Base-by-base conservation (phyloP, 1,140 invertebrate genomes). In the Cephus cinctus region DNA sequence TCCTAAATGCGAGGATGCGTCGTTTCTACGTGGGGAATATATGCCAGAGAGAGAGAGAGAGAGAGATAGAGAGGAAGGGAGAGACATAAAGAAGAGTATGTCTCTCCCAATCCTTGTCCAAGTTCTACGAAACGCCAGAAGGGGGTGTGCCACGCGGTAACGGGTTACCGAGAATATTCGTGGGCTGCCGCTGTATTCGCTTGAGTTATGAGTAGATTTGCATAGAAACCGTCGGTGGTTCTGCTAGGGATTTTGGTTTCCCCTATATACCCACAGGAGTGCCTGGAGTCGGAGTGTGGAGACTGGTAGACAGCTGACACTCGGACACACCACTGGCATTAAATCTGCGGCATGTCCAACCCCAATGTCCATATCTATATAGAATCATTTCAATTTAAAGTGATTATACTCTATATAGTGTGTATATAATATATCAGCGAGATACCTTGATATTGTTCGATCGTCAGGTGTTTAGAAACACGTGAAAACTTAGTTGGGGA, bases 191-290 rank as follows among this genome's bases (percentile, higher is more conserved):
- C 2, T 18, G 8, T 56, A 56, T 63, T 54, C 41, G n/a, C 49
- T 47, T 68, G 65, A 69, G 59, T 66, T 59, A 61, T 63, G 59
- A 59, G 59, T 58, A 52, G 61, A 71, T 71, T 71, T 70, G 63
- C 69, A 70, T 71, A 65, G 65, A 66, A 64, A 64, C 57, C 52
- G 53, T 52, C 44, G 47, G 54, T 12, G 54, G 50, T 50, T 42
- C 50, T 51, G 47, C 45, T 49, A 54, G 39, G 58, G 64, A 65
- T 65, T 67, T n/a, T n/a, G n/a, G n/a, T n/a, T n/a, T n/a, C n/a
- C n/a, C n/a, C n/a, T n/a, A n/a, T n/a, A n/a, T n/a, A n/a, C n/a
- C n/a, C n/a, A n/a, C 14, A 4, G 38, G 5, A n/a, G 4, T 40
- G 6, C 38, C 46, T 19, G 53, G 49, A 55, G 52, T 50, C 46